Percentiles rank a stretch among this genome's conserved stretches.
Conservation (phyloP, 2,888 invertebrate genomes). For the Cartodere bifasciata region DNA sequence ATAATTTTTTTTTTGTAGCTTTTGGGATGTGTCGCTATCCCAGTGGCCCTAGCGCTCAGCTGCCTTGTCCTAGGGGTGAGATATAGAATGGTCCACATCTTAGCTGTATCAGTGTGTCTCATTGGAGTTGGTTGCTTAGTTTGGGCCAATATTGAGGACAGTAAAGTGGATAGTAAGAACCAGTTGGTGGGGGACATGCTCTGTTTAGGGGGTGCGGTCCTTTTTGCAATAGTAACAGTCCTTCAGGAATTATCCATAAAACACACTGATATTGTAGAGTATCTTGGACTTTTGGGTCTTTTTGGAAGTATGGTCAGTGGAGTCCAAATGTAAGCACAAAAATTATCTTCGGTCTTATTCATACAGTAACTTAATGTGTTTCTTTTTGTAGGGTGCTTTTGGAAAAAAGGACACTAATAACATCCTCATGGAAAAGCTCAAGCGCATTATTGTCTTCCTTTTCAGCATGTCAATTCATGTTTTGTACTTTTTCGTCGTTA, state of each 20-base stretch:
- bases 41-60: slow-evolving; percentile 65
- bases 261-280: slow-evolving; percentile 63
- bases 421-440: slow-evolving; percentile 49
- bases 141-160: slow-evolving; percentile 67
- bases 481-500: slow-evolving; percentile 63
- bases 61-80: slow-evolving; percentile 64
- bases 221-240: slow-evolving; percentile 71
- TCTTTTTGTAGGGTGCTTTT: slow-evolving; percentile 38
- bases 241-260: slow-evolving; percentile 73
- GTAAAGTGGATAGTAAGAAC: slow-evolving; percentile 56
- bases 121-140: slow-evolving; percentile 74
- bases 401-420: slow-evolving; percentile 55
- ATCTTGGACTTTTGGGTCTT: slow-evolving; percentile 67
- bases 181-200: slow-evolving; percentile 73
- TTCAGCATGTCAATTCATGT: slow-evolving; percentile 59
- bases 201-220: slow-evolving; percentile 61
- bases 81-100: slow-evolving; percentile 61
- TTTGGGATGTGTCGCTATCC: slow-evolving; percentile 75
- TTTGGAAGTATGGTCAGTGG: slow-evolving; percentile 68
- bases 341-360: not conserved
- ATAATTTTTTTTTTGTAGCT: slow-evolving; percentile 45
- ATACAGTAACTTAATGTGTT: slow-evolving; percentile 1
- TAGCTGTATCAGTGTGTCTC: slow-evolving; percentile 67
- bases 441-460: slow-evolving; percentile 43
- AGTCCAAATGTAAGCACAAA: slow-evolving; percentile 54